A percentile compares a stretch with the other conserved stretches of the same genome.
Evolutionary conservation across 2,888 invertebrate species (phyloP).

Genomic region (Urechis unicinctus): DNA sequence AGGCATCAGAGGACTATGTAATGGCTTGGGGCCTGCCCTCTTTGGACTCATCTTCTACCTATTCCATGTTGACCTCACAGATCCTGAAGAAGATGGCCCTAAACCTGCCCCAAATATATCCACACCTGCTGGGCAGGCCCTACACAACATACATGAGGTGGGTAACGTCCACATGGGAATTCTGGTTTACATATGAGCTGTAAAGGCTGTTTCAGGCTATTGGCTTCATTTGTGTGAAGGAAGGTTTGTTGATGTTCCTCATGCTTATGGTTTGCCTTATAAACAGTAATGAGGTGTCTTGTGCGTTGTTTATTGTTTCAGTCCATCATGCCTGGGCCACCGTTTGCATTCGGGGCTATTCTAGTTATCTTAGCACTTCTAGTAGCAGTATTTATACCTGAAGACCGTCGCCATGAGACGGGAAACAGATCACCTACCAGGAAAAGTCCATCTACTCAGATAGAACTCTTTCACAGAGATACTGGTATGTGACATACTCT

Average conservation of each 20-base stretch:
- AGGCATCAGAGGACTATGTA: constrained; percentile 95
- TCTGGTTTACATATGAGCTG: no score
- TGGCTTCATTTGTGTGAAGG: no score
- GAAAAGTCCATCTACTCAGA: neutral
- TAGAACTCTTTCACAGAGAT: neutral
- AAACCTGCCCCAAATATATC: neutral
- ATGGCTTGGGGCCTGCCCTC: constrained; percentile 96
- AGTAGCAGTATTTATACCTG: constrained; percentile 58
- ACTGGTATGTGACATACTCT: no score
- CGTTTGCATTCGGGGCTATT: constrained; percentile 95
- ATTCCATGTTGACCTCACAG: constrained; percentile 95
- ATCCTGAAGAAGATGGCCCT: constrained; percentile 31
- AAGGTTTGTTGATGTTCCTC: no score
- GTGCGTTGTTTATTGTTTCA: constrained; percentile 27
- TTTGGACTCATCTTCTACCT: constrained; percentile 97
- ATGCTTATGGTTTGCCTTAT: neutral
- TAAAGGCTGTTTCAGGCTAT: no score
- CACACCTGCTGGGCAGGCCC: neutral
- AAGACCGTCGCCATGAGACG: neutral
- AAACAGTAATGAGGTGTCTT: neutral
- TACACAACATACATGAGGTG: constrained; percentile 8
- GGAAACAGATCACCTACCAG: neutral
- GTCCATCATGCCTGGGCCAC: constrained; percentile 89
- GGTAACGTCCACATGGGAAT: neutral
- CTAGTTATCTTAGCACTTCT: constrained; percentile 92